phyloP scores from a whole-genome alignment of 2,888 invertebrate species.

The Odontomyia ornata region DNA sequence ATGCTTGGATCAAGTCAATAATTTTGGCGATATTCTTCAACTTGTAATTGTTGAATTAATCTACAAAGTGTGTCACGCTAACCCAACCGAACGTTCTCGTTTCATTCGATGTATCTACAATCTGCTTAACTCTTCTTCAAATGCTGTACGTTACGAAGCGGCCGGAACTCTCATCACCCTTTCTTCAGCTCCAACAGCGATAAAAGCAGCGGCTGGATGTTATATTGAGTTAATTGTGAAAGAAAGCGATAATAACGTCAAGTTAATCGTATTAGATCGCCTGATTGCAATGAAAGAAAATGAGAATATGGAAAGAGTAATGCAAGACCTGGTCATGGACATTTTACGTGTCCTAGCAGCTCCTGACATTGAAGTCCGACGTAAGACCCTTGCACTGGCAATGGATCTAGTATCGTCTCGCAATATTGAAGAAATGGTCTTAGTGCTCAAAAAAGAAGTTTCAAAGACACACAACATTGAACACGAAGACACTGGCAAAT shows the following conservation, averaged over 20 bases:
- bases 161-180: slow-evolving; percentile 97
- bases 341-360: slow-evolving; percentile 90
- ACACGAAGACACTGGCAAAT: slow-evolving; percentile 95
- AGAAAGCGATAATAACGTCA: slow-evolving; percentile 99
- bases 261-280: slow-evolving; percentile 95
- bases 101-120: slow-evolving; percentile 99
- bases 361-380: slow-evolving; percentile 93
- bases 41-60: slow-evolving; percentile 98
- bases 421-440: slow-evolving; percentile 95
- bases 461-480: slow-evolving; percentile 88
- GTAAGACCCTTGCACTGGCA: slow-evolving; percentile 84
- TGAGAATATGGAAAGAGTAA: slow-evolving; percentile 84
- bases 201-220: slow-evolving; percentile 96
- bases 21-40: slow-evolving; percentile 96
- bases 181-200: slow-evolving; percentile 96
- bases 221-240: slow-evolving; percentile 99
- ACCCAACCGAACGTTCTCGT: slow-evolving; percentile 92
- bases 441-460: slow-evolving; percentile 91
- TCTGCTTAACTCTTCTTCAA: slow-evolving; percentile 91
- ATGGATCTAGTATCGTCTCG: slow-evolving; percentile 91
- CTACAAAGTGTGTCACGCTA: slow-evolving; percentile 98
- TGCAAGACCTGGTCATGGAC: slow-evolving; percentile 95
- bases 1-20: slow-evolving; percentile 92
- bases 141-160: slow-evolving; percentile 98
- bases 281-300: slow-evolving; percentile 87